Evolutionary conservation across 2,888 invertebrate species (phyloP), one percentile per base, ranked within the genome.

Genomic region (Tachina fera): DNA sequence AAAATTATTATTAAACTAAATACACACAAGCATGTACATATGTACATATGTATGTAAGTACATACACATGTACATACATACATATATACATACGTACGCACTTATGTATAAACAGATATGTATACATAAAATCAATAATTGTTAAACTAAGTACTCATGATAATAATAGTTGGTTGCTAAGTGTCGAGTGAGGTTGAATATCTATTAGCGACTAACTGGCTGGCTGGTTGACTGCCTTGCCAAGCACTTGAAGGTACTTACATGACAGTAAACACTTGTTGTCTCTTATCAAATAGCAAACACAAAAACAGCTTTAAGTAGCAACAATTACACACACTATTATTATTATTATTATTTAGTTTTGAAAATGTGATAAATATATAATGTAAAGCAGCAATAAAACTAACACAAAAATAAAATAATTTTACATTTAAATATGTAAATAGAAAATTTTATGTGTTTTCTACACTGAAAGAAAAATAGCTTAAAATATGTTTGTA

Each of bases 191-290:
- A 31, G 31, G 31, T 31, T 31, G 31, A 31, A 31, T 6, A 31
- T 31, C 60, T 74, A 74, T 81, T 60, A 74, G 67, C 80, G 71
- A 65, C 58, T 65, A 58, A 71, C 56, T 80, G 67, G 67, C 65
- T 80, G 58, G 56, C 68, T 56, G 56, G 9, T 51, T 43, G 51
- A 60, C 79, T 31, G 70, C 65, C 72, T 31, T 72, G 49, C 14
- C 43, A 68, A 43, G 16, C 56, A 45, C 43, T 45, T 70, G 10
- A 70, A 70, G 43, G 49, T 60, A 51, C 49, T 78, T 43, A 41
- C 9, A 58, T 78, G 49, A 41, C 9, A 58, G 22, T 16, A 45
- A 61, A 49, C 9, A 13, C 13, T 60, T 70, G n/a, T 70, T 43
- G 49, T 58, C 47, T 63, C 19, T 49, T 39, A 56, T 79, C 58